A percentile compares a stretch with the other conserved stretches of the same genome.
Evolutionary conservation across 2,888 invertebrate genomes (phyloP).

Genomic region (Graphium colonna): DNA sequence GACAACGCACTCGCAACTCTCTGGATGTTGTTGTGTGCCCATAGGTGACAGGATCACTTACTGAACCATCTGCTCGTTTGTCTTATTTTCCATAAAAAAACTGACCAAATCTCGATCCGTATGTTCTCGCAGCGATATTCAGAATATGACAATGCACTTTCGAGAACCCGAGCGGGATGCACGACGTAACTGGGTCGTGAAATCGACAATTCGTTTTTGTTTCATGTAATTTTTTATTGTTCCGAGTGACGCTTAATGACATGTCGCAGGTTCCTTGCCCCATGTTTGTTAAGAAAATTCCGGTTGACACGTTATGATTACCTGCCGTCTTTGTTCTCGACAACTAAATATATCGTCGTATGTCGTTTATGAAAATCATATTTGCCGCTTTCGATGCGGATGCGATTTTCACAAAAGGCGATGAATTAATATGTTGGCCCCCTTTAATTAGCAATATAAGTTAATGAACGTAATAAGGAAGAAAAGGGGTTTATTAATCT

Average conservation of each 20-base stretch:
- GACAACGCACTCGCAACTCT: too few relatives aligned
- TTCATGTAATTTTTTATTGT: constrained; percentile 37
- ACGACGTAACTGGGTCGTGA: constrained; percentile 52
- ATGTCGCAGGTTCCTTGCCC: constrained; percentile 14
- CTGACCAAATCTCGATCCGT: constrained; percentile 27
- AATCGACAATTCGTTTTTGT: constrained; percentile 43
- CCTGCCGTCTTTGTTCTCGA: constrained; percentile 7
- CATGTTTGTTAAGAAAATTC: constrained; percentile 4
- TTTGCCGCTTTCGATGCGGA: neutral
- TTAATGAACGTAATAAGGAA: too few relatives aligned
- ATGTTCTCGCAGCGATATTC: constrained; percentile 43
- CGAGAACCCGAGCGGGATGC: constrained; percentile 45
- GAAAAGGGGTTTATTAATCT: too few relatives aligned
- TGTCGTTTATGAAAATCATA: neutral
- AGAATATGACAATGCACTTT: constrained; percentile 64
- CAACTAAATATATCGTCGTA: neutral
- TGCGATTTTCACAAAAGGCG: neutral
- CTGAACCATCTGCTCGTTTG: too few relatives aligned
- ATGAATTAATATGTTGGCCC: neutral
- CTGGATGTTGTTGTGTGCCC: too few relatives aligned
- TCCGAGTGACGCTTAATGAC: constrained; percentile 18
- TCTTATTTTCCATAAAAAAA: too few relatives aligned
- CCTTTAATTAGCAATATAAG: too few relatives aligned
- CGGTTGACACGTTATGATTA: constrained; percentile 17
- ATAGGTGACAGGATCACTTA: too few relatives aligned